Evolutionary conservation across 2,888 invertebrate genomes (phyloP), one percentile per base, ranked within the genome.

Genomic region (Eulithis testata): DNA sequence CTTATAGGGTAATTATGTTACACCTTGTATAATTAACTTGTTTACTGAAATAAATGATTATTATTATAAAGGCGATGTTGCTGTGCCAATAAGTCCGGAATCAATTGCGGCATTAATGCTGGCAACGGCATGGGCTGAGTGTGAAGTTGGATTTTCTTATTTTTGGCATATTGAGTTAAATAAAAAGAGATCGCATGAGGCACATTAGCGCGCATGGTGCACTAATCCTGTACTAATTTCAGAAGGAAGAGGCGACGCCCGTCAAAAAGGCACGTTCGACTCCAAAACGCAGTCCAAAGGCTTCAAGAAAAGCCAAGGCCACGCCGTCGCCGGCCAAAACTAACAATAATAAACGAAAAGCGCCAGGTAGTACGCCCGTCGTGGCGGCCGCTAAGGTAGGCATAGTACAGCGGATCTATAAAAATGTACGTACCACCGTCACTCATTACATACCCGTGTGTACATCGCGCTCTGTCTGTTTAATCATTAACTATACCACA

Each of bases 371-470:
- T 85, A 83, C 87, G 90, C 90, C 91, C 84, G 72, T 69, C 68
- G 87, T 85, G 88, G 87, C 91, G 84, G 78, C 77, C 83, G 80
- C 90, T 80, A 93, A 93, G 93, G 93, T 93, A 93, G 93, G 93
- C 93, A 93, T 94, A 88, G 93, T 93, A 85, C 93, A 89, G 84
- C 92, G 93, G 93, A 94, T 94, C 85, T 94, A 94, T 93, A 92
- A 90, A 93, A 88, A 93, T 90, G 93, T 94, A 93, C 93, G 93
- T 94, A 93, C 90, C 91, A 82, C 85, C 88, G 89, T 85, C 91
- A 79, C 80, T 80, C 86, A 89, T 86, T 83, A 89, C 88, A 86
- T 87, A 85, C 89, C 83, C 84, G 83, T 84, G 79, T 76, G 78
- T 77, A 73, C 62, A 62, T 68, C 71, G 74, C 78, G 71, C 73